Percentiles rank a stretch among this genome's conserved stretches.
These are phyloP conservation scores for Scrobipalpa atriplicella DNA, from an alignment of 2,888 invertebrate species.

Conservation along the genomic window DNA sequence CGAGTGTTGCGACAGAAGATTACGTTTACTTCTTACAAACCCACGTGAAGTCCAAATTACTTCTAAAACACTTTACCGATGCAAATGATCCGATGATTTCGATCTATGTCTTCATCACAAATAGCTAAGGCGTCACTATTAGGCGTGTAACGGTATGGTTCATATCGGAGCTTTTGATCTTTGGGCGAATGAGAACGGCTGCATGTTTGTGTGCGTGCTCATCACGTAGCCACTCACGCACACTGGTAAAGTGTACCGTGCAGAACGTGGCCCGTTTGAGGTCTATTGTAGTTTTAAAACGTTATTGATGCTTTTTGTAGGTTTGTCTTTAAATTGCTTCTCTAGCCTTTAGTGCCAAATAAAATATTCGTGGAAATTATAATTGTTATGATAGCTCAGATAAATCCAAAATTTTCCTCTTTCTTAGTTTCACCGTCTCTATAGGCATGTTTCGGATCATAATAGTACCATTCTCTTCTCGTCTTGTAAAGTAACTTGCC, in stretches of 20 bases:
- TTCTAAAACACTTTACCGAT: constrained; percentile 6
- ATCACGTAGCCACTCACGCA: neutral
- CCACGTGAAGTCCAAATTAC: neutral
- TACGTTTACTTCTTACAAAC: neutral
- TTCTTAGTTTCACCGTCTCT: too few species aligned
- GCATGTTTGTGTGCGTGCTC: constrained; percentile 16
- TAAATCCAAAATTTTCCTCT: too few species aligned
- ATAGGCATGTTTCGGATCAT: too few species aligned
- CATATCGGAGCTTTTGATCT: constrained; percentile 32
- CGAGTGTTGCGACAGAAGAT: neutral
- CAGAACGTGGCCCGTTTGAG: neutral
- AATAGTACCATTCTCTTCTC: too few species aligned
- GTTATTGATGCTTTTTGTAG: neutral
- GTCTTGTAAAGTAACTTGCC: too few species aligned
- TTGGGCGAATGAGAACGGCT: constrained; percentile 7
- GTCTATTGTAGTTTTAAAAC: constrained; percentile 3
- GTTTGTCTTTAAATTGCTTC: neutral
- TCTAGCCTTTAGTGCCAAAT: too few species aligned
- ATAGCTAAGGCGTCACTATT: constrained; percentile 32
- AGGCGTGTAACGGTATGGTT: constrained; percentile 24
- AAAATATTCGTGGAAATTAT: too few species aligned
- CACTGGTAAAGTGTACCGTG: constrained; percentile 1
- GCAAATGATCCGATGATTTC: constrained; percentile 22
- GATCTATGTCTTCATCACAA: constrained; percentile 26
- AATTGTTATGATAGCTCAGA: too few species aligned